Evolutionary conservation across 2,888 invertebrate species (phyloP), one percentile per base, ranked within the genome.

Genomic region (Hipparchia semele): DNA sequence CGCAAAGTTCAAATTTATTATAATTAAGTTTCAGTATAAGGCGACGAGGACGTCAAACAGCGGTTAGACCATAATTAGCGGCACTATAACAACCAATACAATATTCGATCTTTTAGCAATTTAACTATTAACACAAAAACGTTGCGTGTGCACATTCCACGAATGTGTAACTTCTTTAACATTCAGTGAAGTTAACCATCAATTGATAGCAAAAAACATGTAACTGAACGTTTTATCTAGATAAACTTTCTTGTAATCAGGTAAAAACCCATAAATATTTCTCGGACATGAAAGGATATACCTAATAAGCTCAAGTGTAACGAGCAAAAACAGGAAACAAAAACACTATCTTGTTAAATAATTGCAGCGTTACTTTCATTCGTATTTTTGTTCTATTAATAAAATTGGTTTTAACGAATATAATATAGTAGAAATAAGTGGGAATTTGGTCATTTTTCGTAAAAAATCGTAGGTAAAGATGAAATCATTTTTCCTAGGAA

Each of bases 101-200:
- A 10, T 62, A 49, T 62, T 62, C 49, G 62, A 62, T 23, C 49
- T 62, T 62, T 49, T 13, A 46, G 9, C 13, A 61, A 60, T 33
- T 61, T 7, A 62, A 62, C 7, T 46, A 62, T 49, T 46, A 46
- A 7, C n/a, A 45, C 45, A 61, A 23, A 49, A 49, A 62, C 12
- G 13, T 9, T 49, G 9, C 46, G 49, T 13, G 49, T 49, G 13
- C 13, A n/a, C 49, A 49, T 62, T 4, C 9, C 23, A 49, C 5
- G 4, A 62, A 12, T 13, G 23, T 8, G 3, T 8, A 59, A 23
- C n/a, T 2, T 46, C n/a, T 2, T 7, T 46, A 12, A 46, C 62
- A 13, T 62, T 39, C 60, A 61, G 7, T 62, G 6, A 46, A 62
- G n/a, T 49, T 62, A 23, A 62, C 49, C 49, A 62, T 10, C 46